Base-by-base conservation (phyloP, 2,113 vertebrate species). In the Petromus typicus region DNA sequence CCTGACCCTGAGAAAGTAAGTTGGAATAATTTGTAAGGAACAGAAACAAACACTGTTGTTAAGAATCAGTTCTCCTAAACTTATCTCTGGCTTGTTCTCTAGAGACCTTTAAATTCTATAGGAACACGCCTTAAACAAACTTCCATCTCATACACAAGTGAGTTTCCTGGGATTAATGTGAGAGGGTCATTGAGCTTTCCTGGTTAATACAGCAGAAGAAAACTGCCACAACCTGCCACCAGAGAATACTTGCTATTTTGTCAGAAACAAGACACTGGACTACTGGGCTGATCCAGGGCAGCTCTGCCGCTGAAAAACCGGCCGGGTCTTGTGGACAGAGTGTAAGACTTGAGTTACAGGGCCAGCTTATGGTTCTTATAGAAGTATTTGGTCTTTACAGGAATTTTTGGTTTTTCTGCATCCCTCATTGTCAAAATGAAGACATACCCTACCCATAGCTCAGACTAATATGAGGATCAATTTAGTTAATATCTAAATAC, bases 151-250 rank as follows among this genome's bases (percentile, higher is more conserved):
- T 67, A 40, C 14, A 12, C 17, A 6, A 0, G 43, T 2, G 6
- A 27, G 9, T 3, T 59, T 48, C n/a, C 1, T 0, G 11, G 20
- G 54, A 45, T 51, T 18, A 18, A 0, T 0, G 2, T 37, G 37
- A 51, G 81, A 61, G 11, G 0, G 9, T 16, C 71, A 63, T 16
- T 83, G 27, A 79, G 56, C 30, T 45, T 66, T 87, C 23, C 43
- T 7, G 56, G 51, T 12, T 17, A 67, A 22, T 14, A 20, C 0
- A 0, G 30, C 48, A n/a, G 40, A 56, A 67, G 51, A 69, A 87
- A 87, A 40, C 0, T 6, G 5, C 64, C 32, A 51, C 7, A 7
- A 14, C 66, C 66, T 45, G n/a, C 61, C 37, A 30, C 81, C 27
- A 89, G 79, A 85, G n/a, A 56, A n/a, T 32, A 7, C 13, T 3